Evolutionary conservation across 2,797 vertebrate species (phyloP).

Genomic region (Cuniculus paca): DNA sequence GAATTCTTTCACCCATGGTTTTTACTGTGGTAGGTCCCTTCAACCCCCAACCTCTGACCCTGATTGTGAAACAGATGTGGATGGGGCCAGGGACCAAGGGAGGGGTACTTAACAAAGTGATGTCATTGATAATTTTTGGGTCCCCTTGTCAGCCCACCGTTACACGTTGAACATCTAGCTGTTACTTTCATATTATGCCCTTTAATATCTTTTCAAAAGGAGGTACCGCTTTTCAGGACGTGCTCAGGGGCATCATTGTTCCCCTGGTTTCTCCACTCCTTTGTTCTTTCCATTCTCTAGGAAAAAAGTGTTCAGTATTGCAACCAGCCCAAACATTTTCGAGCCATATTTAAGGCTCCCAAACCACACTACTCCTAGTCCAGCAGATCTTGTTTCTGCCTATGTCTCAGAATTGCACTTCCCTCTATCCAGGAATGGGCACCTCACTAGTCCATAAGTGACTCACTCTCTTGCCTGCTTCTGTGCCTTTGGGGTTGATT

Average conservation of each 20-base stretch:
- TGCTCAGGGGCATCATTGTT: background rate
- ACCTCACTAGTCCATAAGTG: background rate
- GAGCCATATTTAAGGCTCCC: background rate
- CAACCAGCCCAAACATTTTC: background rate
- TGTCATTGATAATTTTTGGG: background rate
- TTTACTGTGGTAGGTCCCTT: background rate
- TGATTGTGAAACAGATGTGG: background rate
- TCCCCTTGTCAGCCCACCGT: background rate
- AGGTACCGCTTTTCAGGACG: background rate
- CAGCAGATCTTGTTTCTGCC: background rate
- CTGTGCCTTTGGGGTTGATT: background rate
- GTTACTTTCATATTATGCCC: background rate
- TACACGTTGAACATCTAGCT: background rate
- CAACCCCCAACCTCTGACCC: background rate
- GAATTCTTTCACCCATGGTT: background rate
- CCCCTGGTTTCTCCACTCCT: background rate
- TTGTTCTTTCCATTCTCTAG: background rate
- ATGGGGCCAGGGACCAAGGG: background rate
- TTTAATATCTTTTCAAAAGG: conserved; percentile 22
- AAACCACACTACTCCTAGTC: background rate
- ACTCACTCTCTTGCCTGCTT: background rate
- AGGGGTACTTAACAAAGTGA: background rate
- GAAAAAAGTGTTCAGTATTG: background rate
- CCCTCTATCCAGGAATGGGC: background rate
- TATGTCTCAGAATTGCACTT: background rate